These are phyloP conservation scores for Pecten maximus DNA, from an alignment of 2,888 invertebrate genomes.

Conservation along the genomic window DNA sequence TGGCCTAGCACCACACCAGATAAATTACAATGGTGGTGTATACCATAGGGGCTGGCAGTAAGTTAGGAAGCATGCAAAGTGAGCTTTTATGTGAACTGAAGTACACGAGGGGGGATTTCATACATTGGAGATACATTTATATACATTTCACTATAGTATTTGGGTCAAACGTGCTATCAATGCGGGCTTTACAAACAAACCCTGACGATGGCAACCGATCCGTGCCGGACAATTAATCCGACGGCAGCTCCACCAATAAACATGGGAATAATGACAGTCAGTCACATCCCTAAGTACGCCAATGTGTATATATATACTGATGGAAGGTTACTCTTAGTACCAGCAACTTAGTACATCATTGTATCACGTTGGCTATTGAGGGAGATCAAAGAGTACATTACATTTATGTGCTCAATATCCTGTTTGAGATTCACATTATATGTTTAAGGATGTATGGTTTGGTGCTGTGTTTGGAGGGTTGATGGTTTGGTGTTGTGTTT, in stretches of 20 bases:
- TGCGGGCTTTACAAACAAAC: neutral
- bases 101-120: neutral
- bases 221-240: slow-evolving; percentile 13
- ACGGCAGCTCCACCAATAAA: neutral
- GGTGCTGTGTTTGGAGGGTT: too few relatives aligned
- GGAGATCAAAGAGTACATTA: too few relatives aligned
- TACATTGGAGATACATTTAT: neutral
- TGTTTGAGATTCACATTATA: too few relatives aligned
- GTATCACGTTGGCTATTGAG: too few relatives aligned
- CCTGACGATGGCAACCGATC: neutral
- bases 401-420: too few relatives aligned
- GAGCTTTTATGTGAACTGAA: neutral
- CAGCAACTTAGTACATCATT: neutral
- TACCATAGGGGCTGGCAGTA: slow-evolving; percentile 33
- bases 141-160: neutral
- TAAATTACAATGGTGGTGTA: neutral
- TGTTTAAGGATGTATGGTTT: too few relatives aligned
- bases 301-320: neutral
- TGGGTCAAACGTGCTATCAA: slow-evolving; percentile 17
- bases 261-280: neutral
- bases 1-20: neutral
- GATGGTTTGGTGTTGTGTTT: too few relatives aligned
- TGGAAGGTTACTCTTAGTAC: neutral
- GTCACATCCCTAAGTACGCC: neutral
- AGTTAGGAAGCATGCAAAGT: slow-evolving; percentile 23